phyloP scores from a whole-genome alignment of 92 coral and sea anemone genomes.

The Pocillopora meandrina region DNA sequence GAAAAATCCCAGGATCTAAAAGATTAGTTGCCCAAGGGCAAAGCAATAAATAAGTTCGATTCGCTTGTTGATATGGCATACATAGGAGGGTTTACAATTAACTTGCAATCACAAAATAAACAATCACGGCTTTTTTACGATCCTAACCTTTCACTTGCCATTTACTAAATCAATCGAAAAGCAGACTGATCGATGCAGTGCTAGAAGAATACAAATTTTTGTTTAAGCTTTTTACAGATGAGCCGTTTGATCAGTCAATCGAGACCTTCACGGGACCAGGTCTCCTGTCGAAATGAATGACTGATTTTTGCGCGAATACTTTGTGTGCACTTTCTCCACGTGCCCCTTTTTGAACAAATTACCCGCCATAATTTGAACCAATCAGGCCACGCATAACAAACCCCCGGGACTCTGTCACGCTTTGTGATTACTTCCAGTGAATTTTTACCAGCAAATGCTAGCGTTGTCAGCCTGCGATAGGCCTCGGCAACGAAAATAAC shows the following conservation, averaged over 20 bases:
- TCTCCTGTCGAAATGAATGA: slow-evolving; percentile 59
- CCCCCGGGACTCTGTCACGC: slow-evolving; percentile 37
- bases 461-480: background rate
- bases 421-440: background rate
- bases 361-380: slow-evolving; percentile 59
- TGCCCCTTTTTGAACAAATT: slow-evolving; percentile 64
- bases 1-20: background rate
- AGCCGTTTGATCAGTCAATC: too few species aligned
- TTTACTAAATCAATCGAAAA: slow-evolving; percentile 20
- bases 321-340: slow-evolving; percentile 36
- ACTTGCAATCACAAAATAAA: slow-evolving; percentile 27
- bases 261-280: slow-evolving; percentile 45
- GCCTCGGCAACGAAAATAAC: background rate
- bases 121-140: slow-evolving; percentile 6
- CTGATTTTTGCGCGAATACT: slow-evolving; percentile 43
- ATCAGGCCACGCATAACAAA: slow-evolving; percentile 28
- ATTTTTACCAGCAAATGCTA: background rate
- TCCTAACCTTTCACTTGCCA: slow-evolving; percentile 45
- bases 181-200: slow-evolving; percentile 14
- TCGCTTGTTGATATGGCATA: slow-evolving; percentile 8
- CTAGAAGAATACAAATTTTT: background rate
- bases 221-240: background rate
- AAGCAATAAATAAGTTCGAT: slow-evolving; percentile 6
- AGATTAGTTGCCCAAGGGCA: background rate
- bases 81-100: slow-evolving; percentile 22